These are phyloP conservation scores for Tribolium castaneum DNA, from an alignment of 1,140 invertebrate genomes.

Conservation along the genomic window DNA sequence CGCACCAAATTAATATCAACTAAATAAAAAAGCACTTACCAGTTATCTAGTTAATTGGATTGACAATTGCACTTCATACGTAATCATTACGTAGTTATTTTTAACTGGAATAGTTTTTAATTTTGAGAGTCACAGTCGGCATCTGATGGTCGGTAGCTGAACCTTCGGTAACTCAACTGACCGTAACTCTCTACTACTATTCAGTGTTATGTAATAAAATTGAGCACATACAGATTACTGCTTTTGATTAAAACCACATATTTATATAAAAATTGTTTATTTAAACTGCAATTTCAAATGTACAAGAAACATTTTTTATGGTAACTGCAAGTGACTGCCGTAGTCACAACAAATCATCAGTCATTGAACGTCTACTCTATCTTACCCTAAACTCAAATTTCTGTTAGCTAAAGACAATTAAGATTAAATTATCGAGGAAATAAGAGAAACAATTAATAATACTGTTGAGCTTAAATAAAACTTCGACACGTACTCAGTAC, in stretches of 20 bases:
- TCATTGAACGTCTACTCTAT: neutral
- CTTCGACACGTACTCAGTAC: constrained; percentile 13
- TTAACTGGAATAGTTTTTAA: neutral
- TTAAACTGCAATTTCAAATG: neutral
- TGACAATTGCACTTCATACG: neutral
- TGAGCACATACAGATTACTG: too few relatives aligned
- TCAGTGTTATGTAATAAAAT: too few relatives aligned
- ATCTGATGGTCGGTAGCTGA: neutral
- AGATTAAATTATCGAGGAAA: constrained; percentile 9
- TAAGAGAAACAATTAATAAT: constrained; percentile 1
- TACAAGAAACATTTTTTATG: neutral
- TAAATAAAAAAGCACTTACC: neutral
- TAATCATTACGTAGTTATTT: neutral
- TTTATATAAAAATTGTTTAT: neutral
- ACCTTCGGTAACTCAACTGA: too few relatives aligned
- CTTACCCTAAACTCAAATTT: neutral
- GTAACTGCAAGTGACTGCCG: neutral
- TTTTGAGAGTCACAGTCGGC: neutral
- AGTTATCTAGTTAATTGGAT: neutral
- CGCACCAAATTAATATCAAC: too few relatives aligned
- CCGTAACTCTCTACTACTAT: too few relatives aligned
- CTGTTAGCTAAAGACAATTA: neutral
- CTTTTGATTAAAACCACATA: neutral
- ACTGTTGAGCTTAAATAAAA: constrained; percentile 25
- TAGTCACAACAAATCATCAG: neutral